phyloP scores from a whole-genome alignment of 2,113 vertebrate genomes.

The Amia ocellicauda region DNA sequence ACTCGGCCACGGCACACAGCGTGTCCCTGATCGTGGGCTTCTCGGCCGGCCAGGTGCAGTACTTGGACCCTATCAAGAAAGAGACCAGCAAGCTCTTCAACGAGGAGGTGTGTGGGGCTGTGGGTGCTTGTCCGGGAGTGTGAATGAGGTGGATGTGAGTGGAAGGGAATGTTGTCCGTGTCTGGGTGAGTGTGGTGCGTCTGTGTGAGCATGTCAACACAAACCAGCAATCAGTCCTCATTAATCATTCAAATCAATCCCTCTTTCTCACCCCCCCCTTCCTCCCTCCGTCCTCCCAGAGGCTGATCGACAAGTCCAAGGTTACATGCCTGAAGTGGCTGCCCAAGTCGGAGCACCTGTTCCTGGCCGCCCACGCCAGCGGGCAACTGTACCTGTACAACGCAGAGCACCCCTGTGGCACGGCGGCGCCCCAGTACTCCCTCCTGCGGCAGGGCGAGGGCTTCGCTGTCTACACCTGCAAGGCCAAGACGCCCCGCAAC shows the following conservation, averaged over 20 bases:
- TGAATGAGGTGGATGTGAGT: no score
- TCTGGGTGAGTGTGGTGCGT: no score
- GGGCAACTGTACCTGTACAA: constrained; percentile 92
- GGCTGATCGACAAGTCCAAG: constrained; percentile 90
- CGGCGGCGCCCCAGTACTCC: constrained; percentile 72
- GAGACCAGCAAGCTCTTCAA: constrained; percentile 88
- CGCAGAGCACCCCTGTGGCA: constrained; percentile 74
- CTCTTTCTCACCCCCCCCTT: background rate
- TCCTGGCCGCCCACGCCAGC: constrained; percentile 84
- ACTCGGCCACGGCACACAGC: constrained; percentile 77
- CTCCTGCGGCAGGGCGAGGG: constrained; percentile 82
- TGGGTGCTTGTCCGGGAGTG: background rate
- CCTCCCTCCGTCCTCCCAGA: constrained; percentile 48
- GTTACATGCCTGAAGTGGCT: constrained; percentile 85
- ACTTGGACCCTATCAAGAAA: constrained; percentile 87
- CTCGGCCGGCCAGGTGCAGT: constrained; percentile 86
- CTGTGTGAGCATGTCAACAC: no score
- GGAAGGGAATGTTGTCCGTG: no score
- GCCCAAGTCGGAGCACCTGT: constrained; percentile 81
- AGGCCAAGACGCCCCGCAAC: constrained; percentile 81
- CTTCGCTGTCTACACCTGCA: constrained; percentile 83
- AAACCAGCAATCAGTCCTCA: no score
- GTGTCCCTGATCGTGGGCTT: constrained; percentile 86
- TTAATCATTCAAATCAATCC: no score
- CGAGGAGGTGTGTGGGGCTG: constrained; percentile 71